A percentile compares a stretch with the other conserved stretches of the same genome.
Evolutionary conservation across 1,140 invertebrate genomes (phyloP).

Genomic region (Bicyclus anynana): DNA sequence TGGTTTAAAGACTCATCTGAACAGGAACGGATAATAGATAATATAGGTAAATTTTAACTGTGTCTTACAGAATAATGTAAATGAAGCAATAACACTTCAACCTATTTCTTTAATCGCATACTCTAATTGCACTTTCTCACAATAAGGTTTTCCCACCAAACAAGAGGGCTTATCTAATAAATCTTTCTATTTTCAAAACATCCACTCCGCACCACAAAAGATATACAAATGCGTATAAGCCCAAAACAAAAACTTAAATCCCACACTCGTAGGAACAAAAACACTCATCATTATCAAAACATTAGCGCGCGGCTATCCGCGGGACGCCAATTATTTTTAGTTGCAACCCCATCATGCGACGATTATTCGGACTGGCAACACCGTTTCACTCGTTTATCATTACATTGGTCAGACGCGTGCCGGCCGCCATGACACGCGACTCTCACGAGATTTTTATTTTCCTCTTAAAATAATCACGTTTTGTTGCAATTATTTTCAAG

Average conservation of each 20-base stretch:
- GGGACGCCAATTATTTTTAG: conserved; percentile 70
- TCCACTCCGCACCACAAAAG: conserved; percentile 37
- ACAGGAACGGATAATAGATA: no score
- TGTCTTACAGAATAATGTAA: no score
- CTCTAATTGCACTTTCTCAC: neutral
- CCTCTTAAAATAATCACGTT: conserved; percentile 21
- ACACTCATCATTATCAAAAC: conserved; percentile 68
- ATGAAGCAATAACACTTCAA: neutral
- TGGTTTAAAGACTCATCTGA: no score
- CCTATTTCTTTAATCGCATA: neutral
- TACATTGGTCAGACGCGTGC: conserved; percentile 45
- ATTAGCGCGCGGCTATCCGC: conserved; percentile 58
- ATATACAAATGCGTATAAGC: conserved; percentile 56
- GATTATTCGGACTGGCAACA: conserved; percentile 52
- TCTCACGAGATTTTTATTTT: conserved; percentile 26
- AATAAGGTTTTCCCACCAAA: neutral
- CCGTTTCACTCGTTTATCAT: conserved; percentile 52
- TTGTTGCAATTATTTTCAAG: conserved; percentile 21
- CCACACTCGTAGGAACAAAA: conserved; percentile 37
- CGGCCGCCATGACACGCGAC: conserved; percentile 43
- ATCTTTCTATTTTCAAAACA: conserved; percentile 42
- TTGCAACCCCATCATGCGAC: conserved; percentile 57
- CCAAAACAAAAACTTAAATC: conserved; percentile 61
- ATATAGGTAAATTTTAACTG: no score
- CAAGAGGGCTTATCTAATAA: conserved; percentile 15